A percentile compares a stretch with the other conserved stretches of the same genome.
Evolutionary conservation across 1,140 invertebrate genomes (phyloP).

Genomic region (Calycopis cecrops): DNA sequence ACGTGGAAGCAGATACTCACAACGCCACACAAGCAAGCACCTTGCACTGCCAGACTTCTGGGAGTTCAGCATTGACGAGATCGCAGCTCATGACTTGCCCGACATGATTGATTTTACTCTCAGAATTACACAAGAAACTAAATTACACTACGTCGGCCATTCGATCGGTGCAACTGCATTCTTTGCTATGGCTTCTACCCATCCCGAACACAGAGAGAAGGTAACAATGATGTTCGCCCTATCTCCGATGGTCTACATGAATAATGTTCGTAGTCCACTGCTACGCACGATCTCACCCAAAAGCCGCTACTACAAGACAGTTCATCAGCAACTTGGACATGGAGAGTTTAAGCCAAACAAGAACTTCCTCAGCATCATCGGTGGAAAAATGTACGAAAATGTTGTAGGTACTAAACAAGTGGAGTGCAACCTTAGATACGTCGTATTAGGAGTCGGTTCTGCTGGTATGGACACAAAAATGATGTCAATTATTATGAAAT

Average conservation of each 20-base stretch:
- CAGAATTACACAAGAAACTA: constrained; percentile 78
- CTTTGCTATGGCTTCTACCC: constrained; percentile 74
- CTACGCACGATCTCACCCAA: constrained; percentile 64
- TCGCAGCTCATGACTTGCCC: constrained; percentile 83
- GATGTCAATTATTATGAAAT: constrained; percentile 82
- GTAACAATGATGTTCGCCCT: constrained; percentile 77
- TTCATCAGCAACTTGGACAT: constrained; percentile 76
- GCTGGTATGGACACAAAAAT: constrained; percentile 72
- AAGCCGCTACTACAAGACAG: constrained; percentile 73
- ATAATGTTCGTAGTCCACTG: constrained; percentile 78
- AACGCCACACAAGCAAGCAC: no score
- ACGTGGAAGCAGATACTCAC: no score
- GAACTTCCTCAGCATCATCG: no score
- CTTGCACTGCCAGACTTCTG: no score
- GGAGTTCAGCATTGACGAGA: no score
- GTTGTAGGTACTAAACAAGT: constrained; percentile 71
- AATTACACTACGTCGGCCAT: constrained; percentile 82
- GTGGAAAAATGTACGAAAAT: no score
- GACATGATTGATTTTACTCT: constrained; percentile 81
- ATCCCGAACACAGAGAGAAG: constrained; percentile 80
- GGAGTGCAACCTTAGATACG: constrained; percentile 78
- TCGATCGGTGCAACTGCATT: constrained; percentile 66
- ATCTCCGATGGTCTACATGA: no score
- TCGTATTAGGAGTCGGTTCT: constrained; percentile 74
- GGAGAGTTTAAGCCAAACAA: no score